These are phyloP conservation scores for Lonchura striata DNA, from an alignment of 2,113 vertebrate species.

Conservation along the genomic window DNA sequence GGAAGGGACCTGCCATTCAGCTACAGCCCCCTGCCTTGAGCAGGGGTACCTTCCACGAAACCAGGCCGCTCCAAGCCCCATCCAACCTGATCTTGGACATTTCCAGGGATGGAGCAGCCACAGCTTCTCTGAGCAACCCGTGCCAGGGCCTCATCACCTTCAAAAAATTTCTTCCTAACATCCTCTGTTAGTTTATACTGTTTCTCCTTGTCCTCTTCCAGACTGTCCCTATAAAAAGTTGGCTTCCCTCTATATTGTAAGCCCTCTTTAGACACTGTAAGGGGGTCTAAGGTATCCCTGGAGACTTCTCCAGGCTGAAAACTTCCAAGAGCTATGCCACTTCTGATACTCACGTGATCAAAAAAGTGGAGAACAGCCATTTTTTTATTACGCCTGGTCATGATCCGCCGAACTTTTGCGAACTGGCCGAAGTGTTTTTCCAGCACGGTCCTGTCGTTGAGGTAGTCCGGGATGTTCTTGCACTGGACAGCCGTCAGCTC, in stretches of 20 bases:
- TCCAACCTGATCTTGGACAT: not conserved
- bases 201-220: not conserved
- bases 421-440: conserved; percentile 84
- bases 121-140: not conserved
- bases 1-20: not conserved
- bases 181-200: not conserved
- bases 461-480: conserved; percentile 79
- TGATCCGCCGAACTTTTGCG: conserved; percentile 79
- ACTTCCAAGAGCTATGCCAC: not conserved
- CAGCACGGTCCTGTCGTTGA: conserved; percentile 79
- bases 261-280: not conserved
- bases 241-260: not conserved
- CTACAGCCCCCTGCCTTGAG: not conserved
- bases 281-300: not conserved
- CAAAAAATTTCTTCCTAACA: not conserved
- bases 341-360: conserved; percentile 82
- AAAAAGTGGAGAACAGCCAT: conserved; percentile 82
- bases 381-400: conserved; percentile 79
- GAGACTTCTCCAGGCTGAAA: not conserved
- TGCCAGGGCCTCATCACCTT: not conserved
- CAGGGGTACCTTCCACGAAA: not conserved
- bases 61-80: not conserved
- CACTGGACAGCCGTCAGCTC: conserved; percentile 81
- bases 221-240: not conserved
- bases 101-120: not conserved